Conservation (phyloP, 2,888 invertebrate species). For the Trilocha varians region DNA sequence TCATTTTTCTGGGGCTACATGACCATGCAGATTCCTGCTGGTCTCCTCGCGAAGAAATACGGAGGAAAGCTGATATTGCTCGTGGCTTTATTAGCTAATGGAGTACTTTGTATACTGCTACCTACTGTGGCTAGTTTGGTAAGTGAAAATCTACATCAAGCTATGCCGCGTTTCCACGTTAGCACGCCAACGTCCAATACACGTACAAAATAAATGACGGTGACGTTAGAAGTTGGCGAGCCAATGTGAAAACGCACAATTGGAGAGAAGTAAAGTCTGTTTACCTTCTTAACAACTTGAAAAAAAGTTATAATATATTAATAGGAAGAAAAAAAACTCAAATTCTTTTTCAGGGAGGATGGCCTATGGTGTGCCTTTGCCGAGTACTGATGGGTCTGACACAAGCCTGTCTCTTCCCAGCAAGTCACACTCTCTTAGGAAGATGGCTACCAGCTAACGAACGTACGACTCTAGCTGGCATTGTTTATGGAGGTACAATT, state of each 20-base stretch:
- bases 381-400: slow-evolving; percentile 79
- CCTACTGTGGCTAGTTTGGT: slow-evolving; percentile 73
- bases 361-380: slow-evolving; percentile 73
- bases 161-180: no score
- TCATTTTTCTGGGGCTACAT: slow-evolving; percentile 89
- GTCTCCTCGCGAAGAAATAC: slow-evolving; percentile 81
- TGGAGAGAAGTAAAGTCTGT: no score
- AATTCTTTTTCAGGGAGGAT: slow-evolving; percentile 46
- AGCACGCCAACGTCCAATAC: no score
- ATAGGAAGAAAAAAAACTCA: neutral
- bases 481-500: slow-evolving; percentile 75
- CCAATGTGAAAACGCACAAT: no score
- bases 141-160: no score
- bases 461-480: slow-evolving; percentile 56
- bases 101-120: slow-evolving; percentile 70
- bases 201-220: no score
- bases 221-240: no score
- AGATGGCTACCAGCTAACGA: slow-evolving; percentile 78
- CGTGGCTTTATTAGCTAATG: slow-evolving; percentile 68
- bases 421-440: slow-evolving; percentile 76
- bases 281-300: neutral
- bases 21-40: slow-evolving; percentile 79
- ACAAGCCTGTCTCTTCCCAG: slow-evolving; percentile 77
- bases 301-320: neutral
- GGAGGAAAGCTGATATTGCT: slow-evolving; percentile 82